Base-by-base conservation (phyloP, 2,888 invertebrate species). In the Tetramorium bicarinatum region DNA sequence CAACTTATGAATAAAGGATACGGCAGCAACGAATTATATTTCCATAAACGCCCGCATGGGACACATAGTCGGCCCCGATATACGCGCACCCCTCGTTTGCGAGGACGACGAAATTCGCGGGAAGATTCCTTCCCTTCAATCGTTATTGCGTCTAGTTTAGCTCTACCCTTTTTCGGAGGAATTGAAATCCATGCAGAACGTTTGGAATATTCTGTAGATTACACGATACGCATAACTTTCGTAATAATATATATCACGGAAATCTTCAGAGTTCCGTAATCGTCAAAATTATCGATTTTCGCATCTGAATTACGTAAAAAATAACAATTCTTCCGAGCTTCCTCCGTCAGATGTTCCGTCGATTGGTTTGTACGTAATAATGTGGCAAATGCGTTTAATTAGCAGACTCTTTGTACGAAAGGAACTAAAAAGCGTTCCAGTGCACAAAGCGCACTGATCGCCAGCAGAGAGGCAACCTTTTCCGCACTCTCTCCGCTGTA, bases 1-100 rank as follows among this genome's bases (percentile, higher is more conserved):
- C 87, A 85, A 84, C 87, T 88, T 89, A 89, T 92, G 91, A 92
- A 92, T 92, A 92, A 92, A 90, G 90, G 88, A 92, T 92, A 90
- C 80, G 75, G 77, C 66, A 69, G 61, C 88, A 89, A 88, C 89
- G 88, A 91, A 91, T 92, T 91, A 91, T 92, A 92, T 92, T 92
- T 92, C 91, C 92, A 91, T 91, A 92, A 92, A 91, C 86, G 92
- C 88, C 87, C 91, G 56, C 86, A 66, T 81, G 90, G 91, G 91
- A 91, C 86, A 67, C 77, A 81, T 82, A 82, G 77, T 66, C 76
- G 62, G 41, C 11, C 41, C 25, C 59, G 67, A 74, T 74, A 34
- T 71, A 66, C 67, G 69, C 54, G 47, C 41, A 66, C 13, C 64
- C 29, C 66, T 71, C 69, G 71, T 67, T 62, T 52, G 54, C 34